phyloP scores from a whole-genome alignment of 2,113 vertebrate species.

The Platysternon megacephalum region DNA sequence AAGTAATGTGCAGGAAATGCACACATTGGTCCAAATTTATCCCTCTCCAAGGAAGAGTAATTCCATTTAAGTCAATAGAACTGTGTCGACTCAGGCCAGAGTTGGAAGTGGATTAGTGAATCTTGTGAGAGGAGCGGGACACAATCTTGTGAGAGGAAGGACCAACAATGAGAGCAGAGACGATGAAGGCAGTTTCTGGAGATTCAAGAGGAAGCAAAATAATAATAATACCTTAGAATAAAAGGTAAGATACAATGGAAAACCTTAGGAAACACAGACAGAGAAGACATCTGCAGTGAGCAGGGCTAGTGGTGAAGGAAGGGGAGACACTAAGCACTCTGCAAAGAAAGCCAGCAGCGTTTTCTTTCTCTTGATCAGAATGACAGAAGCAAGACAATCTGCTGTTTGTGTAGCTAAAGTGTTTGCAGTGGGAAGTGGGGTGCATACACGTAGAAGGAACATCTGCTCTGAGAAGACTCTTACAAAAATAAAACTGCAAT shows the following conservation, averaged over 20 bases:
- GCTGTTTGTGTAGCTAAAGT: constrained; percentile 73
- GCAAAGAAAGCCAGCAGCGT: constrained; percentile 37
- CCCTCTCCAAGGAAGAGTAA: neutral
- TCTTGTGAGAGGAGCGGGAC: neutral
- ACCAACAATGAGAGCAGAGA: neutral
- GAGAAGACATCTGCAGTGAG: constrained; percentile 26
- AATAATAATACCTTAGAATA: constrained; percentile 24
- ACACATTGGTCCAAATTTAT: neutral
- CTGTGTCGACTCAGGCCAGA: neutral
- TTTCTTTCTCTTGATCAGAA: constrained; percentile 42
- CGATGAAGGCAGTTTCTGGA: neutral
- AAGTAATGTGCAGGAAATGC: neutral
- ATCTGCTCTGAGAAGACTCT: constrained; percentile 57
- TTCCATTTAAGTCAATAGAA: neutral
- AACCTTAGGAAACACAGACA: constrained; percentile 11
- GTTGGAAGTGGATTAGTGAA: neutral
- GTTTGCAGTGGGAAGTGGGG: constrained; percentile 62
- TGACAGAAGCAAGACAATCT: constrained; percentile 71
- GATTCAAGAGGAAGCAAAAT: constrained; percentile 23
- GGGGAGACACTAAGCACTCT: constrained; percentile 33
- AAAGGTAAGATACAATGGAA: neutral
- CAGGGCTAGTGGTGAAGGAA: neutral
- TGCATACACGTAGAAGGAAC: constrained; percentile 61
- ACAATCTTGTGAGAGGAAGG: neutral
- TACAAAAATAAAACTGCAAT: constrained; percentile 68